Conservation (phyloP, 2,888 invertebrate species). For the Drosophila kuntzei region DNA sequence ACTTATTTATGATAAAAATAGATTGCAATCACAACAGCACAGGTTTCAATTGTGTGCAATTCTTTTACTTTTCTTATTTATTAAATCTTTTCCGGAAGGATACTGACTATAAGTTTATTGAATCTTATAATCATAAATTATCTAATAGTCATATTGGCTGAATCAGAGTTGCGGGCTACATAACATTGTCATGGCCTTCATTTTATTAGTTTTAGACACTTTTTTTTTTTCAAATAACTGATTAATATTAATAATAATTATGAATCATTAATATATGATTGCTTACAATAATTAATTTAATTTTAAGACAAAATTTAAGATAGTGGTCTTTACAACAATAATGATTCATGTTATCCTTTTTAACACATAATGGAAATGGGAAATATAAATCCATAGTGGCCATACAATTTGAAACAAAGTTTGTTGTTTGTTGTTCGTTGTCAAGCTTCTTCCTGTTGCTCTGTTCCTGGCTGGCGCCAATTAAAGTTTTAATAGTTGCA, state of each 20-base stretch:
- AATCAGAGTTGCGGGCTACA: no score
- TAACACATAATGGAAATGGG: constrained; percentile 8
- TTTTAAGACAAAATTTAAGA: not conserved
- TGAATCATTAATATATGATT: no score
- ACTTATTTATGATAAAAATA: constrained; percentile 9
- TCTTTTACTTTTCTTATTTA: no score
- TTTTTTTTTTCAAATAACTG: no score
- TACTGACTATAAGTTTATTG: no score
- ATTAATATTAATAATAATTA: no score
- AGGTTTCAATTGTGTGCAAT: not conserved
- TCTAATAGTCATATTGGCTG: no score
- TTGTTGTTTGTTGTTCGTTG: constrained; percentile 27
- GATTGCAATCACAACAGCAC: constrained; percentile 4
- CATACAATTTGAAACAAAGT: constrained; percentile 24
- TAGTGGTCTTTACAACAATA: not conserved
- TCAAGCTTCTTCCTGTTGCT: constrained; percentile 29
- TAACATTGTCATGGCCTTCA: no score
- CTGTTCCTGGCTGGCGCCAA: constrained; percentile 45
- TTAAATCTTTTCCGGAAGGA: no score
- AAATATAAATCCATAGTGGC: not conserved
- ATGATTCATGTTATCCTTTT: not conserved
- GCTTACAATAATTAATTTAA: no score
- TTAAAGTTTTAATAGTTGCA: constrained; percentile 71
- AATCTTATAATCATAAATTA: no score
- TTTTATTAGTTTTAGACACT: no score